A percentile compares a stretch with the other conserved stretches of the same genome.
Evolutionary conservation across 1,140 invertebrate genomes (phyloP).

Genomic region (Anagrus nilaparvatae): DNA sequence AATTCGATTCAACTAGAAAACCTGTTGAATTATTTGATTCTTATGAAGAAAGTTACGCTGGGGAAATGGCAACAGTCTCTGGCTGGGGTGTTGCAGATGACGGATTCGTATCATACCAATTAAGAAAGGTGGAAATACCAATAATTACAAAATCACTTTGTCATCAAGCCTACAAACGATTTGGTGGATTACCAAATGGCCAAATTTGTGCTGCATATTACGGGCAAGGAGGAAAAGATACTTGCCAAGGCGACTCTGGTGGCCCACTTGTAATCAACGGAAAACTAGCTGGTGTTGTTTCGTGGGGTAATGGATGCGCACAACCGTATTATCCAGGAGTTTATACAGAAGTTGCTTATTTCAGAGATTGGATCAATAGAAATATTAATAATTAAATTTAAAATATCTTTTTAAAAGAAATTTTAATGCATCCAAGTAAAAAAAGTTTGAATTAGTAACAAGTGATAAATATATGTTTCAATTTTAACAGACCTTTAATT

Average conservation of each 20-base stretch:
- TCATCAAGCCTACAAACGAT: too few relatives aligned
- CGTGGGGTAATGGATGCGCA: conserved; percentile 42
- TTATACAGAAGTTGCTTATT: conserved; percentile 39
- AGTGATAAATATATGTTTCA: too few relatives aligned
- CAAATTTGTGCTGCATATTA: conserved; percentile 12
- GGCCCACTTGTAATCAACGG: conserved; percentile 21
- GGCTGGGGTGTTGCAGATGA: conserved; percentile 21
- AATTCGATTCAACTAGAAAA: conserved; percentile 41
- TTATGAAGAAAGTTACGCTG: conserved; percentile 4
- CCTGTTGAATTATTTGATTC: conserved; percentile 34
- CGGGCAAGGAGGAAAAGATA: conserved; percentile 6
- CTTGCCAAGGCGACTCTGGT: conserved; percentile 24
- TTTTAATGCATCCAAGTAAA: too few relatives aligned
- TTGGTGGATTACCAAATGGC: conserved; percentile 6
- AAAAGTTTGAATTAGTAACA: too few relatives aligned
- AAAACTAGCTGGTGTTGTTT: conserved; percentile 38
- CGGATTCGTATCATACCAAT: not conserved
- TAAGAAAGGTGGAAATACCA: conserved; percentile 14
- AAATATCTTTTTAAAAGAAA: too few relatives aligned
- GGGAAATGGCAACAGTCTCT: conserved; percentile 14
- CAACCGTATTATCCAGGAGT: conserved; percentile 42
- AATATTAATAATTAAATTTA: too few relatives aligned
- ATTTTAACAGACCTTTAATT: too few relatives aligned
- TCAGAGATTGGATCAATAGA: conserved; percentile 29
- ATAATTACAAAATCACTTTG: conserved; percentile 10